Evolutionary conservation across 2,888 invertebrate species (phyloP).

Genomic region (Adelognathus sp.): DNA sequence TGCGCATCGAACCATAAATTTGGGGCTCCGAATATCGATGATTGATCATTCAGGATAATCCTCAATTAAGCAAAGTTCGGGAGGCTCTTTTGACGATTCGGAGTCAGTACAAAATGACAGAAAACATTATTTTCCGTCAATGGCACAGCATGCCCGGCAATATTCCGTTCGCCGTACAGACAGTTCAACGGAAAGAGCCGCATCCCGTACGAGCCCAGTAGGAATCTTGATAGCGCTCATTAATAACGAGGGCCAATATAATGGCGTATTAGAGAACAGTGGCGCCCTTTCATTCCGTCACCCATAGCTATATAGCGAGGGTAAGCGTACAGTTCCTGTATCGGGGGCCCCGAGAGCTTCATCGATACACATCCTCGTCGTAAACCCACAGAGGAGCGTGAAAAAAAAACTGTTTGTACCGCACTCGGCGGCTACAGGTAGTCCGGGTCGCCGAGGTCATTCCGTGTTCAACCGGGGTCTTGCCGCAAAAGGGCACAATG

Average conservation of each 20-base stretch:
- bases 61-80: not conserved
- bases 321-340: constrained; percentile 5
- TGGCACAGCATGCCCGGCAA: not conserved
- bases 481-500: constrained; percentile 43
- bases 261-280: constrained; percentile 74
- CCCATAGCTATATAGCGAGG: constrained; percentile 3
- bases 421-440: constrained; percentile 68
- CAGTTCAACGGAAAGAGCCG: not conserved
- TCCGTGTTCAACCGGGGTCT: constrained; percentile 56
- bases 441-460: constrained; percentile 66
- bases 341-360: constrained; percentile 24
- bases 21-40: not conserved
- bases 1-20: too few relatives aligned
- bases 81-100: not conserved
- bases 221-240: constrained; percentile 66
- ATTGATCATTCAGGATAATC: constrained; percentile 1
- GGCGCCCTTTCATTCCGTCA: constrained; percentile 45
- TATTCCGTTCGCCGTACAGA: not conserved
- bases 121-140: not conserved
- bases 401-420: constrained; percentile 67
- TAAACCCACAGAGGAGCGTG: constrained; percentile 15
- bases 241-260: constrained; percentile 75
- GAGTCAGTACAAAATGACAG: not conserved
- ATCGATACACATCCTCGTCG: not conserved
- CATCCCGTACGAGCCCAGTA: not conserved